These are phyloP conservation scores for Oreochromis grahami DNA, from an alignment of 2,797 vertebrate species.

Conservation along the genomic window DNA sequence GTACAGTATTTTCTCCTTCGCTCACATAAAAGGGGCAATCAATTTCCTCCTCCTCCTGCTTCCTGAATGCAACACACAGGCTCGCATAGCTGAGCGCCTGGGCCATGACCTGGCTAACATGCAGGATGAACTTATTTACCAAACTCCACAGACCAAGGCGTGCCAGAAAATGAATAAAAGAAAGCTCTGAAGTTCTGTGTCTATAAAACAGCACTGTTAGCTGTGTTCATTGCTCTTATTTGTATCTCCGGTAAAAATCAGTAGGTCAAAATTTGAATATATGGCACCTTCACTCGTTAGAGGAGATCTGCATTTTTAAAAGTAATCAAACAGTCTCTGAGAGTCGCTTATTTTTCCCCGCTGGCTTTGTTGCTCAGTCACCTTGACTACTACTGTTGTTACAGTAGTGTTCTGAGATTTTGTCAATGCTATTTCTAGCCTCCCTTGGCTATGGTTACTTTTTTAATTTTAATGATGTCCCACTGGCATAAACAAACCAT, in stretches of 20 bases:
- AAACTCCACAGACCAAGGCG: constrained; percentile 8
- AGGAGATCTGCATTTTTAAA: neutral
- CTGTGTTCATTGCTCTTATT: neutral
- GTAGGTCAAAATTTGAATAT: neutral
- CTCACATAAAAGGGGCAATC: constrained; percentile 70
- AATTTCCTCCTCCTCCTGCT: constrained; percentile 59
- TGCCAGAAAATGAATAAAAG: neutral
- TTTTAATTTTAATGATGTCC: constrained; percentile 69
- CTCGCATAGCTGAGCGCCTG: constrained; percentile 37
- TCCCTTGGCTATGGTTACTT: constrained; percentile 50
- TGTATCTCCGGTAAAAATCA: constrained; percentile 1
- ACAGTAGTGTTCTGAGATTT: constrained; percentile 14
- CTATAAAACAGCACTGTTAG: neutral
- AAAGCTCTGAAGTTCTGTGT: neutral
- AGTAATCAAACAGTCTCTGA: constrained; percentile 5
- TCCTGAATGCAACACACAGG: constrained; percentile 52
- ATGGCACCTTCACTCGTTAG: neutral
- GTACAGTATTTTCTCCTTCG: constrained; percentile 60
- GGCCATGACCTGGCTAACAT: constrained; percentile 54
- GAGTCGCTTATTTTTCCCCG: neutral
- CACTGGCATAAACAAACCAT: constrained; percentile 36
- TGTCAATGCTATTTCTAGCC: constrained; percentile 56
- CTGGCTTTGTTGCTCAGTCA: constrained; percentile 29
- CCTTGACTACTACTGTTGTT: constrained; percentile 2
- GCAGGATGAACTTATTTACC: constrained; percentile 51